Conservation (phyloP, 2,888 invertebrate species). For the Laothoe populi region DNA sequence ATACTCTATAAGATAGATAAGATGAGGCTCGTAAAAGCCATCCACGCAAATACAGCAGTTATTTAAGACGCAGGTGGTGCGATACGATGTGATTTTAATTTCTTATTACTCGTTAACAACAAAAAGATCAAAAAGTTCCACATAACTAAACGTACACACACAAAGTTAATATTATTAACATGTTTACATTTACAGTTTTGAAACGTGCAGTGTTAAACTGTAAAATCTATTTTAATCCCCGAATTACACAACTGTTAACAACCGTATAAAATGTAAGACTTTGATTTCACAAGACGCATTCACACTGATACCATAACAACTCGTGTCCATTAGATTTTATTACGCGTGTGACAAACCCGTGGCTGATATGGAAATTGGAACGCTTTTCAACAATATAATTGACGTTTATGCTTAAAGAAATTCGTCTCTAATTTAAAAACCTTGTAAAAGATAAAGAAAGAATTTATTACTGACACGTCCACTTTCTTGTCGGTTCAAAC, state of each 20-base stretch:
- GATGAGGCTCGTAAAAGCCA: background rate
- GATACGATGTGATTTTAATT: conserved; percentile 13
- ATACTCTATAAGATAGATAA: background rate
- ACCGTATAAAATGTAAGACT: conserved; percentile 47
- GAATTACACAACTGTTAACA: conserved; percentile 50
- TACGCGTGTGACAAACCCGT: conserved; percentile 35
- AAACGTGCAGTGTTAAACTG: conserved; percentile 49
- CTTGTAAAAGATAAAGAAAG: conserved; percentile 12
- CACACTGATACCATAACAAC: conserved; percentile 39
- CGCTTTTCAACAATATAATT: conserved; percentile 5
- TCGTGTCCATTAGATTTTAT: conserved; percentile 46
- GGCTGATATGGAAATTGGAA: conserved; percentile 28
- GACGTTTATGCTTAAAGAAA: conserved; percentile 9
- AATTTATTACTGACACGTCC: conserved; percentile 3
- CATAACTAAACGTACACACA: conserved; percentile 42
- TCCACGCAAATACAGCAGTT: conserved; percentile 4
- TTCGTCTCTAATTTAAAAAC: conserved; percentile 17
- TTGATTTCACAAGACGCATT: conserved; percentile 50
- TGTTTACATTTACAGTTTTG: conserved; percentile 45
- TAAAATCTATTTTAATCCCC: conserved; percentile 57
- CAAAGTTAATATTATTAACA: conserved; percentile 43
- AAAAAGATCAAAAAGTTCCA: conserved; percentile 42
- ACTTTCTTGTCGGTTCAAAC: background rate
- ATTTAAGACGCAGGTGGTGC: conserved; percentile 1
- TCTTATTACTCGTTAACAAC: conserved; percentile 33